Conservation (phyloP, 2,113 vertebrate genomes). For the Pseudorectes ferrugineus region DNA sequence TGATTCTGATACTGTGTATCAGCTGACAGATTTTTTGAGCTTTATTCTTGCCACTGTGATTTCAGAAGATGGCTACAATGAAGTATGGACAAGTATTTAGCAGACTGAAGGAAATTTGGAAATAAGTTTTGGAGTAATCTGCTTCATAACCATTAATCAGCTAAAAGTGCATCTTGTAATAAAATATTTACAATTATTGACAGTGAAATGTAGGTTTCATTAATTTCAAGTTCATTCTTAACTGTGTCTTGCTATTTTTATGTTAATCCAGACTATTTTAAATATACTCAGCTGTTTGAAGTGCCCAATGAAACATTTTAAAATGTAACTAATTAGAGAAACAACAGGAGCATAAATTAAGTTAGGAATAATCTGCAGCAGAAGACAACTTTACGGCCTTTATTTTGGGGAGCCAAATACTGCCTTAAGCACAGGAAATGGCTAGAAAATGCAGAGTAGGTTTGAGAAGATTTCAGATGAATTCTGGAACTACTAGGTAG, state of each 20-base stretch:
- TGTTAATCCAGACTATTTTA: neutral
- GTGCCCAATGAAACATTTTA: neutral
- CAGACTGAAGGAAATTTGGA: neutral
- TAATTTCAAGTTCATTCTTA: neutral
- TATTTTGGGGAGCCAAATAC: neutral
- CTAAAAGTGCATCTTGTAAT: neutral
- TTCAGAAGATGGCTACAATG: neutral
- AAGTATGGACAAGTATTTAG: neutral
- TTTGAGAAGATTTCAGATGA: neutral
- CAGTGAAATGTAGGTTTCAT: neutral
- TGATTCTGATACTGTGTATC: slow-evolving; percentile 36
- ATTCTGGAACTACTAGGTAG: neutral
- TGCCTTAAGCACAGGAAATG: neutral
- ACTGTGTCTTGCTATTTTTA: neutral
- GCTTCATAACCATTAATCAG: neutral
- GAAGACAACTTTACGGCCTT: neutral
- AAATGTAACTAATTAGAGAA: neutral
- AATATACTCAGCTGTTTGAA: neutral
- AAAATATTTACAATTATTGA: neutral
- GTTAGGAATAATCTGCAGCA: neutral
- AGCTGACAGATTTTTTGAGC: slow-evolving; percentile 14
- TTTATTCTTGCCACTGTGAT: neutral
- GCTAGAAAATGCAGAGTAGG: neutral
- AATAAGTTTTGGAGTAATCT: neutral
- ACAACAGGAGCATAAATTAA: neutral